These are phyloP conservation scores for Semnornis frantzii DNA, from an alignment of 2,113 vertebrate genomes.

Conservation along the genomic window DNA sequence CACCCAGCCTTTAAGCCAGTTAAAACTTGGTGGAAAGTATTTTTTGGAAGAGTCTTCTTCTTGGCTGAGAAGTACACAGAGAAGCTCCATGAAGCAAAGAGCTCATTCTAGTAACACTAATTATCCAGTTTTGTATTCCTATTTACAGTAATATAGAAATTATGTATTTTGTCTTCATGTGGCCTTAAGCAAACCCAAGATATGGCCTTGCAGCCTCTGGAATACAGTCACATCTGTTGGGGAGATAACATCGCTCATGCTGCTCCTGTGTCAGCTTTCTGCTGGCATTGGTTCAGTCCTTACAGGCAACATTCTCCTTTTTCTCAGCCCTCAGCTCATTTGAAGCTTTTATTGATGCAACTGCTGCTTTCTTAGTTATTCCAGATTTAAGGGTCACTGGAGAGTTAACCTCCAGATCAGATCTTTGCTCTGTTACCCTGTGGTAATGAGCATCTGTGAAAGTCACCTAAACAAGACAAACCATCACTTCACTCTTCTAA, in stretches of 20 bases:
- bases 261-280: slow-evolving; percentile 45
- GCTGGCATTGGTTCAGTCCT: background rate
- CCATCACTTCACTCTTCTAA: background rate
- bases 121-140: background rate
- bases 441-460: background rate
- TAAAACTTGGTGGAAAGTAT: background rate
- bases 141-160: slow-evolving; percentile 26
- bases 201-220: slow-evolving; percentile 34
- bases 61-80: background rate
- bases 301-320: slow-evolving; percentile 12
- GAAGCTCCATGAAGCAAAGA: background rate
- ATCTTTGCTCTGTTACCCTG: background rate
- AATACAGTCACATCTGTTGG: slow-evolving; percentile 37
- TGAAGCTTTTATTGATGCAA: slow-evolving; percentile 14
- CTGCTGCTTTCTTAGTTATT: slow-evolving; percentile 45
- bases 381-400: slow-evolving; percentile 31
- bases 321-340: background rate
- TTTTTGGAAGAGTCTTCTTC: slow-evolving; percentile 1
- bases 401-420: slow-evolving; percentile 30
- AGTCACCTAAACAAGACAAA: background rate
- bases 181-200: slow-evolving; percentile 16
- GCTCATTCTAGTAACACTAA: background rate
- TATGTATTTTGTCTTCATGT: slow-evolving; percentile 25
- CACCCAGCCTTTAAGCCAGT: background rate
- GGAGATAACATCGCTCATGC: slow-evolving; percentile 19